Percentiles rank a stretch among this genome's conserved stretches.
Conservation (phyloP, 2,113 vertebrate species). For the Antennarius striatus region DNA sequence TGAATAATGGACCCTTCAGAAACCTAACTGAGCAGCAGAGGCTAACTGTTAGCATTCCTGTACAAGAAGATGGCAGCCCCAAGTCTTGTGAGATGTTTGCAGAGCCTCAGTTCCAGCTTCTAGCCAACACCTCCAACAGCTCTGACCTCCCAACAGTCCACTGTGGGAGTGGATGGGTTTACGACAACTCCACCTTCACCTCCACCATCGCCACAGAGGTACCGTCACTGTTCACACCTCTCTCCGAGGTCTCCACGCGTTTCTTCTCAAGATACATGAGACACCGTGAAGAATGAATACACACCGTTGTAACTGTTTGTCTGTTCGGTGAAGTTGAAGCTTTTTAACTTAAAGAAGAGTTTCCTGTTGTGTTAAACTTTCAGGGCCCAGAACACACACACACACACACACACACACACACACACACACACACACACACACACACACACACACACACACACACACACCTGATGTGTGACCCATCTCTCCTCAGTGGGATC, state of each 20-base stretch:
- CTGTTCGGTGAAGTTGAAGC: no score
- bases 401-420: no score
- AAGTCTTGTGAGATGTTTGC: constrained; percentile 84
- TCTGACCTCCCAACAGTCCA: constrained; percentile 40
- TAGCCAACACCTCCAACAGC: constrained; percentile 67
- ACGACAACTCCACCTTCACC: constrained; percentile 82
- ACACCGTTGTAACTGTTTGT: no score
- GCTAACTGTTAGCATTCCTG: constrained; percentile 77
- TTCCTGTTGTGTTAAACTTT: no score
- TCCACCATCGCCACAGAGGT: constrained; percentile 89
- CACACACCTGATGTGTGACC: no score
- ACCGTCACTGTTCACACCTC: not conserved
- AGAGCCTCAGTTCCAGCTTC: constrained; percentile 75
- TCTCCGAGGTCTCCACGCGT: no score
- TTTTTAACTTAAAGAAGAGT: no score
- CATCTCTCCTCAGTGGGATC: constrained; percentile 79
- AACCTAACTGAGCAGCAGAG: constrained; percentile 78
- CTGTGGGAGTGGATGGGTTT: constrained; percentile 86
- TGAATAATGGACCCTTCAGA: constrained; percentile 48
- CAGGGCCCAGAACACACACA: no score
- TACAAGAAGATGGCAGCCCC: constrained; percentile 65
- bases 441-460: no score
- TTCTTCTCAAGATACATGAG: no score
- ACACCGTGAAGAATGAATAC: no score
- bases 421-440: no score